Conservation (phyloP, 2,113 vertebrate species). For the Oryzias woworae region DNA sequence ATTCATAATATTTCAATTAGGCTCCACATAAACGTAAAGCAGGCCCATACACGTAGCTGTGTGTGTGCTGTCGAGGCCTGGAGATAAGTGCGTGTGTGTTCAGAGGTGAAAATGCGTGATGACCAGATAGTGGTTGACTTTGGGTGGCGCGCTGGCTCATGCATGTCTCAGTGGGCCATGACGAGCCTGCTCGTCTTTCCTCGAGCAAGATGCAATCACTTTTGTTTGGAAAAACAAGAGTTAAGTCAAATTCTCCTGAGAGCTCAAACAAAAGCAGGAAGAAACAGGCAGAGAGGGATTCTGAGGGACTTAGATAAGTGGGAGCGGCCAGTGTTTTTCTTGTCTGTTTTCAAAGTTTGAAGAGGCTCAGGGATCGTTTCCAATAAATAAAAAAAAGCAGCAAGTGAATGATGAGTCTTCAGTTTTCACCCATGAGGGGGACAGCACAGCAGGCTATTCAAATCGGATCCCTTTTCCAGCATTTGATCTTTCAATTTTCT, state of each 20-base stretch:
- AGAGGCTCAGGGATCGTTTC: conserved; percentile 36
- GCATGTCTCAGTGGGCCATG: conserved; percentile 1
- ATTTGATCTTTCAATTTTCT: conserved; percentile 33
- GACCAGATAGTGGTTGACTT: conserved; percentile 7
- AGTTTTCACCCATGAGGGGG: conserved; percentile 41
- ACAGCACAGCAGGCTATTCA: conserved; percentile 24
- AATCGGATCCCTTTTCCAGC: conserved; percentile 16
- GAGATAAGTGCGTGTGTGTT: conserved; percentile 1
- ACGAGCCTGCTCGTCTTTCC: conserved; percentile 5
- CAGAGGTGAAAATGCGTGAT: neutral
- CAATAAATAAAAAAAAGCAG: conserved; percentile 40
- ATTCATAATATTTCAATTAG: conserved; percentile 46
- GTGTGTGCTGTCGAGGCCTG: neutral
- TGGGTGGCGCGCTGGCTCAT: conserved; percentile 11
- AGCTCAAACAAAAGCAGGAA: conserved; percentile 44
- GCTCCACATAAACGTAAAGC: conserved; percentile 29
- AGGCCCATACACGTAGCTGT: neutral
- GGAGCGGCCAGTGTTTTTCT: conserved; percentile 45
- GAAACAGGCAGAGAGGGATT: conserved; percentile 10
- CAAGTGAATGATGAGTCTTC: conserved; percentile 32
- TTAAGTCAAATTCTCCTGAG: conserved; percentile 20
- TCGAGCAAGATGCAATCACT: conserved; percentile 16
- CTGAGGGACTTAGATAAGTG: conserved; percentile 11
- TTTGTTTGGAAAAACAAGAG: conserved; percentile 24
- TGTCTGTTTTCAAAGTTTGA: conserved; percentile 39